Conservation (phyloP, 2,888 invertebrate genomes). For the Callyntrura guangdongensis region DNA sequence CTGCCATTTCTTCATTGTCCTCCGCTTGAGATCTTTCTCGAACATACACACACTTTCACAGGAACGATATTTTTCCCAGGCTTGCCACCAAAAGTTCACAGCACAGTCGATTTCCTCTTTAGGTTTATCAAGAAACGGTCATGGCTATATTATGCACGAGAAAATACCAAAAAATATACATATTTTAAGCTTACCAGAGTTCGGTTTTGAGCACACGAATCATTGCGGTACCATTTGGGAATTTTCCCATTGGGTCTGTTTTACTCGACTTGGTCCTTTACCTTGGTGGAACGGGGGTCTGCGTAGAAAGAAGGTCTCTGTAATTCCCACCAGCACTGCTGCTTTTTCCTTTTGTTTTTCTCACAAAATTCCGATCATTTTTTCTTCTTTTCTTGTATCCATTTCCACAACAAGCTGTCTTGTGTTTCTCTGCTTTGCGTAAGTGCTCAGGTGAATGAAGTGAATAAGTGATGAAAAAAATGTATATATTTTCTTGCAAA, state of each 20-base stretch:
- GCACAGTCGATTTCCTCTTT: too few species aligned
- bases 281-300: too few species aligned
- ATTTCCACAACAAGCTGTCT: not conserved
- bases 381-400: slow-evolving; percentile 22
- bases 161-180: not conserved
- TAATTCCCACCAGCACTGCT: too few species aligned
- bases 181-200: too few species aligned
- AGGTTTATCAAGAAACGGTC: slow-evolving; percentile 29
- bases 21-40: slow-evolving; percentile 5
- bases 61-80: slow-evolving; percentile 14
- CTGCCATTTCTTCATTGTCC: not conserved
- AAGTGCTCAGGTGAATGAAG: slow-evolving; percentile 52
- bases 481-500: slow-evolving; percentile 11
- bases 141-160: too few species aligned
- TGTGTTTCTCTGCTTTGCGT: not conserved
- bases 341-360: slow-evolving; percentile 10
- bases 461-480: too few species aligned
- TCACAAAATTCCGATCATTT: slow-evolving; percentile 34
- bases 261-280: too few species aligned
- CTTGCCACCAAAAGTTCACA: not conserved
- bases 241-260: slow-evolving; percentile 70
- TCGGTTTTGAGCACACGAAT: not conserved
- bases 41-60: not conserved
- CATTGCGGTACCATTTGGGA: slow-evolving; percentile 69
- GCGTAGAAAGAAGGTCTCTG: too few species aligned